Base-by-base conservation (phyloP, 1,140 invertebrate species). In the Capitella teleta region DNA sequence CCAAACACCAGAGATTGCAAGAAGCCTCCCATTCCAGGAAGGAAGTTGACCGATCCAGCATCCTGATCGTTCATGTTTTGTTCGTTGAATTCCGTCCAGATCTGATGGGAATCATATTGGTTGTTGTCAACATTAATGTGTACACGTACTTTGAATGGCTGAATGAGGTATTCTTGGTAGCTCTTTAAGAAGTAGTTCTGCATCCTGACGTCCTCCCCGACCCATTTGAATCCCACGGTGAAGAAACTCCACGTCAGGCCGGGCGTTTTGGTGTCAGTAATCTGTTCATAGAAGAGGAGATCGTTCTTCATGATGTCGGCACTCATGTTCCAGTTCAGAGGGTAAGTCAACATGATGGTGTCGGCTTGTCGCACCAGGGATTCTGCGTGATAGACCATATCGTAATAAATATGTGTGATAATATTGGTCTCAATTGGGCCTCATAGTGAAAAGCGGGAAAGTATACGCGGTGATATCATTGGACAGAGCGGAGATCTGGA, bases 311-410 rank as follows among this genome's bases (percentile, higher is more conserved):
- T 53, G 34, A 53, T 49, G 40, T 53, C 52, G 8, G 14, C 14
- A 24, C 36, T 49, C 28, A 52, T 40, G 40, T 53, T 53, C 52
- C 52, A 53, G 45, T 49, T 49, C 25, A 53, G 46, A n/a, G 52
- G 52, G 32, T 53, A 47, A 18, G 51, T 53, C n/a, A 53, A 32
- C 37, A 53, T 28, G 26, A 53, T 53, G 25, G 52, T 44, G 52
- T 53, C 52, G 28, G 52, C 46, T 32, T 49, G 46, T 16, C n/a
- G n/a, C n/a, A n/a, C n/a, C n/a, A n/a, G n/a, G n/a, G n/a, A n/a
- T n/a, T n/a, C n/a, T n/a, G n/a, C n/a, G n/a, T n/a, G n/a, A n/a
- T n/a, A n/a, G n/a, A n/a, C n/a, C n/a, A n/a, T n/a, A n/a, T n/a
- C n/a, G n/a, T n/a, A n/a, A n/a, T n/a, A n/a, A n/a, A n/a, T n/a